A percentile compares a stretch with the other conserved stretches of the same genome.
These are phyloP conservation scores for Orthosia gothica DNA, from an alignment of 2,888 invertebrate genomes.

Conservation along the genomic window DNA sequence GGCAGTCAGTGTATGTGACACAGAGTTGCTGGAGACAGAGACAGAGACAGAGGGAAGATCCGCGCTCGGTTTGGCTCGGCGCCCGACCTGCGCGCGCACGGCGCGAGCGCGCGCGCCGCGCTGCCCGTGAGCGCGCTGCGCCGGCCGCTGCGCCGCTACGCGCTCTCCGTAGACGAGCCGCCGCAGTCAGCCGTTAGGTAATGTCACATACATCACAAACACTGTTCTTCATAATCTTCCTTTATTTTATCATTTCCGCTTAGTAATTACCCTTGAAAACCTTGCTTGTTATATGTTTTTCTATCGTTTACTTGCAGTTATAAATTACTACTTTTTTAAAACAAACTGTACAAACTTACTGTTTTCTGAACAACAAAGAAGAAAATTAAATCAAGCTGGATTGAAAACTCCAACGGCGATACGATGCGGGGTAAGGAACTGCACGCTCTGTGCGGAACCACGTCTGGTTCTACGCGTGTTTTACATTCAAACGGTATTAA, in stretches of 20 bases:
- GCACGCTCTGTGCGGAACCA: not conserved
- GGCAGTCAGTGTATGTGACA: conserved; percentile 79
- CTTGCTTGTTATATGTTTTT: conserved; percentile 14
- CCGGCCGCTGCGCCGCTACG: conserved; percentile 94
- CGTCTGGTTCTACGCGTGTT: not conserved
- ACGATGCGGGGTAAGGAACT: not conserved
- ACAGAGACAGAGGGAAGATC: conserved; percentile 78
- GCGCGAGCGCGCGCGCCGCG: conserved; percentile 81
- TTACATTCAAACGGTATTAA: not conserved
- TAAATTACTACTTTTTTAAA: not conserved
- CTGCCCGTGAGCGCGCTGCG: conserved; percentile 85
- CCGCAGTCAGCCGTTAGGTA: conserved; percentile 89
- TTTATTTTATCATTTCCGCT: conserved; percentile 50
- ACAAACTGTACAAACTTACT: not conserved
- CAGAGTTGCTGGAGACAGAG: conserved; percentile 81
- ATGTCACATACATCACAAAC: conserved; percentile 46
- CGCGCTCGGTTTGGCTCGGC: conserved; percentile 92
- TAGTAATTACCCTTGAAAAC: conserved; percentile 33
- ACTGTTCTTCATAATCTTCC: conserved; percentile 52
- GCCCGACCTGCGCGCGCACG: conserved; percentile 91
- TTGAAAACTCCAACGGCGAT: not conserved
- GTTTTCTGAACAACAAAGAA: not conserved
- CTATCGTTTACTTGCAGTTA: conserved; percentile 14
- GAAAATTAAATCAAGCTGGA: not conserved
- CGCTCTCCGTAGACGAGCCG: conserved; percentile 96